A percentile compares a stretch with the other conserved stretches of the same genome.
These are phyloP conservation scores for Lophotis ruficrista DNA, from an alignment of 2,113 vertebrate genomes.

Conservation along the genomic window DNA sequence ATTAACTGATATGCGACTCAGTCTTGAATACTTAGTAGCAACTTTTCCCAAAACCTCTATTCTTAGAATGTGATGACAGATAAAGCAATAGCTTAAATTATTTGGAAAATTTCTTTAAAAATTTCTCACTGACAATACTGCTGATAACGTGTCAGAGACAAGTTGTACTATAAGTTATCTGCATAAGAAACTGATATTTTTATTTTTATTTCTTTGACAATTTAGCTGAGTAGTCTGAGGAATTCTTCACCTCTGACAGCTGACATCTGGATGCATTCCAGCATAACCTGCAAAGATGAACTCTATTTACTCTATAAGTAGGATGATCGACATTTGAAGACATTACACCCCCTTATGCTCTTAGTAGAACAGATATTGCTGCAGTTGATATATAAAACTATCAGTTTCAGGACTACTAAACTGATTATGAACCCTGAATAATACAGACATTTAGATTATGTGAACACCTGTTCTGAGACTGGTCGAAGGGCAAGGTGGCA, in stretches of 20 bases:
- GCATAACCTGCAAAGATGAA: background rate
- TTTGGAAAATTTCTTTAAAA: background rate
- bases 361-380: background rate
- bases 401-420: background rate
- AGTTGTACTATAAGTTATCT: background rate
- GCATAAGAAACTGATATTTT: background rate
- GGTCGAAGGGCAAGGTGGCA: background rate
- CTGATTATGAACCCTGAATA: background rate
- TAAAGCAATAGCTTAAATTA: slow-evolving; percentile 1
- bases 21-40: background rate
- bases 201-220: background rate
- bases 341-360: background rate
- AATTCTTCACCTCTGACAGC: background rate
- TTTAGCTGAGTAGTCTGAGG: background rate
- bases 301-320: background rate
- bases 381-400: background rate
- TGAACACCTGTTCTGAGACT: background rate
- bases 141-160: background rate
- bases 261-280: background rate
- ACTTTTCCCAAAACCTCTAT: background rate
- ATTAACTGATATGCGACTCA: background rate
- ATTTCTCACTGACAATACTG: background rate
- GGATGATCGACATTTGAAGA: background rate
- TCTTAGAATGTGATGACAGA: background rate
- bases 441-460: background rate